Base-by-base conservation (phyloP, 2,797 vertebrate genomes). In the Cephalopachus bancanus region DNA sequence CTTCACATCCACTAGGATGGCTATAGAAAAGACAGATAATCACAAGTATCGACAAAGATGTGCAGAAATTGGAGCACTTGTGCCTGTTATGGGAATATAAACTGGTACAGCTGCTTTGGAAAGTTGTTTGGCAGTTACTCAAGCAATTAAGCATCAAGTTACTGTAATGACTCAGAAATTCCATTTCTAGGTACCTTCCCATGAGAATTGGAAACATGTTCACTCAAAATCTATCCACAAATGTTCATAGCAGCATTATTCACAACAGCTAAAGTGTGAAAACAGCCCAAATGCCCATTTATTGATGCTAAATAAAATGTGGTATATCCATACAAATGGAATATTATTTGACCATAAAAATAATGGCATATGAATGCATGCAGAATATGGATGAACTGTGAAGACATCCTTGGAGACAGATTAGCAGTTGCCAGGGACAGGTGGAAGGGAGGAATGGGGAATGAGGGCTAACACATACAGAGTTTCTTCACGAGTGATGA, bases 291-390 rank as follows among this genome's bases (percentile, higher is more conserved):
- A 3, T 0, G 1, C 14, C 76, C 30, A 28, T 20, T 55, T 22
- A 1, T 9, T 3, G 49, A 5, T 9, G 49, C 7, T 19, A 62
- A 17, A 2, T 28, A 64, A 16, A 51, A 17, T 0, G 30, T 20
- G 20, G 20, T 10, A 51, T 17, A 20, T 3, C 30, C 72, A 17
- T 0, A 10, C 14, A 0, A 44, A 0, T 2, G 24, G 60, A 49
- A 2, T 24, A 7, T 10, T 57, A 49, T 15, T 49, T 1, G 5
- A 60, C n/a, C 69, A 15, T 30, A 6, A 24, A 26, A 14, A 7
- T 33, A 17, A 10, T 3, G 10, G 0, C 10, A 12, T 7, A 1
- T 4, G 3, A 1, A 30, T 3, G 11, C 3, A 1, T 6, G 26
- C 8, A 7, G 51, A 1, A 5, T 15, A 1, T 0, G 6, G 7